Percentiles rank a stretch among this genome's conserved stretches.
Evolutionary conservation across 2,113 vertebrate genomes (phyloP).

Genomic region (Oryctolagus cuniculus): DNA sequence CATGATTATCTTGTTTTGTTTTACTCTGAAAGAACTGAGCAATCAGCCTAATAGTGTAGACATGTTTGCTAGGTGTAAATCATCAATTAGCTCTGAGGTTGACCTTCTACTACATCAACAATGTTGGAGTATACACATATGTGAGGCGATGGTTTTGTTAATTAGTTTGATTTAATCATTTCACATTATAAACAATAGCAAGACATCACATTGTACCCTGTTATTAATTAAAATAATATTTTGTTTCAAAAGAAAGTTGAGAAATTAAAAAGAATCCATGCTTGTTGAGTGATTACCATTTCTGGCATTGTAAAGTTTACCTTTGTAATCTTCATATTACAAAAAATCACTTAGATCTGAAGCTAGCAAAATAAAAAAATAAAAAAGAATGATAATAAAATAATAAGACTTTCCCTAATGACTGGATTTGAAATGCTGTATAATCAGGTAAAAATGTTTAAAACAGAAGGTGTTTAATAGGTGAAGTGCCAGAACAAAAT

Average conservation of each 20-base stretch:
- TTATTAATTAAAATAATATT: too few relatives aligned
- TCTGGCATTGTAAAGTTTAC: not conserved
- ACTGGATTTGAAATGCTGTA: not conserved
- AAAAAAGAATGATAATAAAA: not conserved
- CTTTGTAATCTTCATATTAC: not conserved
- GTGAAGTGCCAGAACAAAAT: not conserved
- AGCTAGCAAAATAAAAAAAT: not conserved
- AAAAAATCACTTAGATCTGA: not conserved
- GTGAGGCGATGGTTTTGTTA: not conserved
- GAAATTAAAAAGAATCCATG: not conserved
- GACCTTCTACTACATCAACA: not conserved
- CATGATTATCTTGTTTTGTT: not conserved
- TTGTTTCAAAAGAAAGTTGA: not conserved
- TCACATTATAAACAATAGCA: not conserved
- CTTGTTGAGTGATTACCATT: not conserved
- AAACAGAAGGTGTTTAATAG: not conserved
- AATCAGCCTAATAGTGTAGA: not conserved
- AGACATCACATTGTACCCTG: not conserved
- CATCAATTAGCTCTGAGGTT: not conserved
- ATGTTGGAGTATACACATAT: not conserved
- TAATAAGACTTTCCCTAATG: not conserved
- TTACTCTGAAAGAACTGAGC: slow-evolving; percentile 25
- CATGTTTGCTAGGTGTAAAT: not conserved
- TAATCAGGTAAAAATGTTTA: slow-evolving; percentile 24
- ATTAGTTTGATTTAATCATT: not conserved